Conservation (phyloP, 2,888 invertebrate species). For the Bellardia pandia region DNA sequence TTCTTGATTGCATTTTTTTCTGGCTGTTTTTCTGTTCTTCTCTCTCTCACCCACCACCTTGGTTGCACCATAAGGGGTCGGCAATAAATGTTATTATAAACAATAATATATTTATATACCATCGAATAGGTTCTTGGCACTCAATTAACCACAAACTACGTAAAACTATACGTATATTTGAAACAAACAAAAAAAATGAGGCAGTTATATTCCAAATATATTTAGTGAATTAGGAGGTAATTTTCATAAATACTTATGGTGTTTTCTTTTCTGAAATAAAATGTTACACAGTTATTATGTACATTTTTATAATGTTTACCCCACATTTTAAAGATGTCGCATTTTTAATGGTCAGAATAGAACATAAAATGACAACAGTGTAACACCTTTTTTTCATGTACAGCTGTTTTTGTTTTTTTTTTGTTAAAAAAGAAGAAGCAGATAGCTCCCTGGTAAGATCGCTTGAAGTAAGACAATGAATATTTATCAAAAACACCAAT, state of each 20-base stretch:
- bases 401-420: no score
- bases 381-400: no score
- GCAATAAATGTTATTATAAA: constrained; percentile 26
- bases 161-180: neutral
- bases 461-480: no score
- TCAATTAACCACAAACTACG: neutral
- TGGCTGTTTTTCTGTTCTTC: neutral
- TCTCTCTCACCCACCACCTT: neutral
- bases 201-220: neutral
- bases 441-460: no score
- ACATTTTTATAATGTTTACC: no score
- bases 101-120: neutral
- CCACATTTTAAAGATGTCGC: no score
- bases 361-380: no score
- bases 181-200: neutral
- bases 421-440: no score
- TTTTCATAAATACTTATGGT: neutral
- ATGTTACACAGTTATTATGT: no score
- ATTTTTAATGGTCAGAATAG: no score
- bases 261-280: no score
- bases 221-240: neutral
- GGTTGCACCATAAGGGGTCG: constrained; percentile 9
- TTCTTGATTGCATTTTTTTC: constrained; percentile 22
- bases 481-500: no score
- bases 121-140: constrained; percentile 7